Evolutionary conservation across 1,140 invertebrate species (phyloP).

Genomic region (Ooceraea biroi): DNA sequence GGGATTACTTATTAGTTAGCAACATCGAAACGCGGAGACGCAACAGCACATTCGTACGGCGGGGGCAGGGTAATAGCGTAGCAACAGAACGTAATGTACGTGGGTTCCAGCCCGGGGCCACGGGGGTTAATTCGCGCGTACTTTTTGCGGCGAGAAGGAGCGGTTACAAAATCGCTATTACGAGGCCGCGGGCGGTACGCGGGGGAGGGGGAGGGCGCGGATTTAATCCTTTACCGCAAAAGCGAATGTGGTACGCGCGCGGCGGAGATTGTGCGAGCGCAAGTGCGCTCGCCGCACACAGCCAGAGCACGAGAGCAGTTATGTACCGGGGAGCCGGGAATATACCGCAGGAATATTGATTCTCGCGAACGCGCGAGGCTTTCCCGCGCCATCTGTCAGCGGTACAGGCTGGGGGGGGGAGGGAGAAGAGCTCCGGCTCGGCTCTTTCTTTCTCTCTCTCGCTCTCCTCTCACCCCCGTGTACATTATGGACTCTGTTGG

Average conservation of each 20-base stretch:
- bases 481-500: conserved; percentile 62
- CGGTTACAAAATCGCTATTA: conserved; percentile 61
- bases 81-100: conserved; percentile 27
- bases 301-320: conserved; percentile 16
- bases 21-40: no score
- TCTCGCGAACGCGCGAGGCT: conserved; percentile 36
- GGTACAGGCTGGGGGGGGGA: neutral
- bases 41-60: no score
- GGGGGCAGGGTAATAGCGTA: neutral
- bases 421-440: no score
- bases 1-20: neutral
- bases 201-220: neutral
- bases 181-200: conserved; percentile 5
- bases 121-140: conserved; percentile 54
- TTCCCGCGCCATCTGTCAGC: conserved; percentile 71
- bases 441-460: no score
- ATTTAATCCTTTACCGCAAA: conserved; percentile 60
- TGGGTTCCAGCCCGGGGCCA: conserved; percentile 26
- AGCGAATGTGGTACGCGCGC: conserved; percentile 44
- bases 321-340: conserved; percentile 15
- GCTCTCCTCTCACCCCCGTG: neutral
- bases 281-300: conserved; percentile 13
- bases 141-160: conserved; percentile 53
- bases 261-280: conserved; percentile 56
- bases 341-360: conserved; percentile 69